Evolutionary conservation across 2,888 invertebrate species (phyloP).

Genomic region (Cynaeus angustus): DNA sequence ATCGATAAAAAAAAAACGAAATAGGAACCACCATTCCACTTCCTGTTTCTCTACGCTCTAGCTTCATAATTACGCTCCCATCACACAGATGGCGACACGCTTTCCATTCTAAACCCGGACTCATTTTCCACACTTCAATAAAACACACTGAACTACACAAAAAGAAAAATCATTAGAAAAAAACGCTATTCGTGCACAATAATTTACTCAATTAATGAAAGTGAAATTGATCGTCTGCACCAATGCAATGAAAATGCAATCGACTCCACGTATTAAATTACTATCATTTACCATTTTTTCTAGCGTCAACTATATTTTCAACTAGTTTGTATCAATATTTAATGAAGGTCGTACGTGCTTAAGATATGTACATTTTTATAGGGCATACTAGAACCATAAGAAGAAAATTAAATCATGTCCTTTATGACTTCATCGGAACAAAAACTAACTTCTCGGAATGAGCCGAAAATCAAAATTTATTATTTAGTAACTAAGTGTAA

Average conservation of each 20-base stretch:
- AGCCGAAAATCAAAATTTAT: too few relatives aligned
- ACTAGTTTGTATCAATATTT: conserved; percentile 54
- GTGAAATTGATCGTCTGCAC: conserved; percentile 46
- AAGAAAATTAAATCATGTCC: conserved; percentile 62
- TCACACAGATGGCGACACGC: conserved; percentile 51
- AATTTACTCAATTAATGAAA: conserved; percentile 40
- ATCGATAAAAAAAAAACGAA: conserved; percentile 38
- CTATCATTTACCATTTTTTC: conserved; percentile 25
- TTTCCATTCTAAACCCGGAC: conserved; percentile 22
- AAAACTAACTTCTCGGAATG: too few relatives aligned
- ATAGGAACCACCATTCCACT: conserved; percentile 32
- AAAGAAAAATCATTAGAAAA: conserved; percentile 4
- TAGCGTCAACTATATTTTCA: conserved; percentile 26
- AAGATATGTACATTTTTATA: conserved; percentile 64
- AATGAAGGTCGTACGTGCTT: conserved; percentile 53
- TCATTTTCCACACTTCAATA: conserved; percentile 9
- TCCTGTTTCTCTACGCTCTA: conserved; percentile 19
- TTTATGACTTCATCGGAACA: conserved; percentile 63
- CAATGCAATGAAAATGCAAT: conserved; percentile 56
- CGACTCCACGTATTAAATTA: conserved; percentile 47
- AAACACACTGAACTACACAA: conserved; percentile 6
- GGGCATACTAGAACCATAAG: conserved; percentile 61
- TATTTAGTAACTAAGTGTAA: too few relatives aligned
- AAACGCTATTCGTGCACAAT: conserved; percentile 7
- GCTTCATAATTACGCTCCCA: conserved; percentile 39